Conservation (phyloP, 2,888 invertebrate genomes). For the Drosophila barbarae region DNA sequence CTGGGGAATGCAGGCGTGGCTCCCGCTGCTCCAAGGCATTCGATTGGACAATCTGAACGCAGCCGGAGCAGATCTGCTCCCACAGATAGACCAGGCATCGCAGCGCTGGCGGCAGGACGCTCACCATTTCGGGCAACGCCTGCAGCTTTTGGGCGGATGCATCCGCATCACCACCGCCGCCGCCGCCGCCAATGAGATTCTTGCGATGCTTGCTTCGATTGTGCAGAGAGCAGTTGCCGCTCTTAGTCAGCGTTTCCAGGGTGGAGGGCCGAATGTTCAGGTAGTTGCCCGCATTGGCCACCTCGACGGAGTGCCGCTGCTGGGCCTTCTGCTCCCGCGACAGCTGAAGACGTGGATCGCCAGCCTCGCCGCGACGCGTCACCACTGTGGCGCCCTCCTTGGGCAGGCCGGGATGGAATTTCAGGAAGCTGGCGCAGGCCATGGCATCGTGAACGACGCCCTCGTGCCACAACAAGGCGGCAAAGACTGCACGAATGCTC, state of each 20-base stretch:
- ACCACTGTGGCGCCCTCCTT: conserved; percentile 89
- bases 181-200: conserved; percentile 36
- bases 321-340: conserved; percentile 83
- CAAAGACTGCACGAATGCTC: conserved; percentile 95
- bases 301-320: conserved; percentile 94
- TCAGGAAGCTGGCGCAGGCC: conserved; percentile 97
- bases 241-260: conserved; percentile 87
- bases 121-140: conserved; percentile 81
- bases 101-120: conserved; percentile 91
- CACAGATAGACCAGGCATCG: conserved; percentile 93
- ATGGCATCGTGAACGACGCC: conserved; percentile 98
- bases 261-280: conserved; percentile 89
- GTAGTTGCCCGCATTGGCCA: conserved; percentile 86
- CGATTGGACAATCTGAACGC: conserved; percentile 83
- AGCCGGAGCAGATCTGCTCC: conserved; percentile 89
- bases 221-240: conserved; percentile 88
- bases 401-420: conserved; percentile 93
- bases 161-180: not conserved
- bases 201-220: conserved; percentile 85
- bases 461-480: conserved; percentile 98
- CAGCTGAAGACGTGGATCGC: conserved; percentile 73
- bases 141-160: conserved; percentile 77
- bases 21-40: conserved; percentile 76
- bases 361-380: conserved; percentile 82
- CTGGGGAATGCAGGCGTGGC: conserved; percentile 68